These are phyloP conservation scores for Eolophus roseicapilla DNA, from an alignment of 2,113 vertebrate genomes.

Conservation along the genomic window DNA sequence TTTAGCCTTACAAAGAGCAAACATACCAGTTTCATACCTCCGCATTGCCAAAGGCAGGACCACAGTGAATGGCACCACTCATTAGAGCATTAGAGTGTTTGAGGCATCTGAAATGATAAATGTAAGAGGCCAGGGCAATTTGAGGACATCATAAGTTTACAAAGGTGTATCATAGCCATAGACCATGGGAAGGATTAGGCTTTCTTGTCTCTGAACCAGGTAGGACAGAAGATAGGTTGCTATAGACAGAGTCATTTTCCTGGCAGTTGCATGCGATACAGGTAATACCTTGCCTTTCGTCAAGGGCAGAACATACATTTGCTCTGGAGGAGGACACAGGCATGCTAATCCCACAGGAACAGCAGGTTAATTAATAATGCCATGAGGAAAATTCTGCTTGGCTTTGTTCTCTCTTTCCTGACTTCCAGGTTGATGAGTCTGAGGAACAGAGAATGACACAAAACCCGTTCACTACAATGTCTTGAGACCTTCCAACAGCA, in stretches of 20 bases:
- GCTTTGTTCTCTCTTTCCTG: neutral
- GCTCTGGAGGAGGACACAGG: neutral
- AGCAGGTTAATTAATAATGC: constrained; percentile 26
- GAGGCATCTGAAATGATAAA: neutral
- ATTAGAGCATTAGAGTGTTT: neutral
- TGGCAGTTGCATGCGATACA: neutral
- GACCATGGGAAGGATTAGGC: neutral
- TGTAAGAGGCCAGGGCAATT: neutral
- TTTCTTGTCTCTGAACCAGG: neutral
- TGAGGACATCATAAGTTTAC: neutral
- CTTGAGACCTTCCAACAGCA: neutral
- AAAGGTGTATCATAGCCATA: neutral
- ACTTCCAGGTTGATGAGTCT: neutral
- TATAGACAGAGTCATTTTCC: neutral
- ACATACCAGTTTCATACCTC: neutral
- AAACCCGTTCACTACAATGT: neutral
- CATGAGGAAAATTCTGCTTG: neutral
- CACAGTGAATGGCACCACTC: neutral
- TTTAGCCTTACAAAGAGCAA: neutral
- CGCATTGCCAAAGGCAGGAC: neutral
- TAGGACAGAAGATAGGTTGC: neutral
- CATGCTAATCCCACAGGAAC: neutral
- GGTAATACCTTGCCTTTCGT: neutral
- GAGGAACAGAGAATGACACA: neutral
- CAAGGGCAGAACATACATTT: neutral